These are phyloP conservation scores for Oeneis ivallda DNA, from an alignment of 2,888 invertebrate species.

Conservation along the genomic window DNA sequence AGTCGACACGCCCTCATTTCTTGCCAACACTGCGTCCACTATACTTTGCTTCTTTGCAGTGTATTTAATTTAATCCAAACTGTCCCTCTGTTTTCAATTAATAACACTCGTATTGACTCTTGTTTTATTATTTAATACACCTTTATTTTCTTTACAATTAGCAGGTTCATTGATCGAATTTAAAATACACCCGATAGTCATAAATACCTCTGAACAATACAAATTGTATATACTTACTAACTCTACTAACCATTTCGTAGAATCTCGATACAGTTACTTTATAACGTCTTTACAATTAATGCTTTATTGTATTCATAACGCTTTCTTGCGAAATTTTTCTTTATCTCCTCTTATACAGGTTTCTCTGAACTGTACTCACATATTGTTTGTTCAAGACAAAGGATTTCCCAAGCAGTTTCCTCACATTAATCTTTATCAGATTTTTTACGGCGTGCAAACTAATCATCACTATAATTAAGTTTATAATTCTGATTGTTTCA, in stretches of 20 bases:
- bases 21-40: slow-evolving; percentile 41
- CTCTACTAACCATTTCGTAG: background rate
- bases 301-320: slow-evolving; percentile 14
- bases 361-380: slow-evolving; percentile 31
- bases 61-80: slow-evolving; percentile 34
- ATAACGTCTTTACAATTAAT: slow-evolving; percentile 10
- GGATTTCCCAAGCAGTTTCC: slow-evolving; percentile 58
- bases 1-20: slow-evolving; percentile 58
- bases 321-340: slow-evolving; percentile 25
- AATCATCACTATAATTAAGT: background rate
- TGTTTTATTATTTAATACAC: background rate
- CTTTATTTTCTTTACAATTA: background rate
- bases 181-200: no score
- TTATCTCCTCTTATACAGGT: slow-evolving; percentile 14
- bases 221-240: no score
- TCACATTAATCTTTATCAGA: slow-evolving; percentile 28
- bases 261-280: slow-evolving; percentile 4
- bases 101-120: slow-evolving; percentile 2
- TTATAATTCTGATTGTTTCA: background rate
- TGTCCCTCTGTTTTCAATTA: slow-evolving; percentile 27
- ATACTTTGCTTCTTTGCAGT: slow-evolving; percentile 35
- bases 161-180: background rate
- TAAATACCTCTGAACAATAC: no score
- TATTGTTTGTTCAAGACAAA: slow-evolving; percentile 41
- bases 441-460: slow-evolving; percentile 15